Base-by-base conservation (phyloP, 2,113 vertebrate genomes). In the Caranx melampygus region DNA sequence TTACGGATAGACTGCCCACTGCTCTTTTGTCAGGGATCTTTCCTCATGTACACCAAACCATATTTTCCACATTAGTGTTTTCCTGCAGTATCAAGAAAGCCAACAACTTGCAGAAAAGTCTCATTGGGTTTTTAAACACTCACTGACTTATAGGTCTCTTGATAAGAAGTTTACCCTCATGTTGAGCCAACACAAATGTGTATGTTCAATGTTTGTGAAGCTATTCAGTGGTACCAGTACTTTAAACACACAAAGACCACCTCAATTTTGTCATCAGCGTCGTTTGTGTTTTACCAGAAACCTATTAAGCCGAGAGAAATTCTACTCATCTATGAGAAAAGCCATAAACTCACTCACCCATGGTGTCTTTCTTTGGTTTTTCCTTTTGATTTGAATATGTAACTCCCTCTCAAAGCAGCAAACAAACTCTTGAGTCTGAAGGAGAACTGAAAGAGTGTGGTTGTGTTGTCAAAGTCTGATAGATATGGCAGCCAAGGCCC, bases 321-420 rank as follows among this genome's bases (percentile, higher is more conserved):
- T 3, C 64, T 1, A 6, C 0, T 1, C 8, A 12, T 20, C 3
- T 45, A 2, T 45, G 45, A 71, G 11, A 64, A 54, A 51, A 9
- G 1, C 2, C 2, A 54, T 8, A 55, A 21, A 35, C 37, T 6
- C 13, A 93, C 94, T 95, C 72, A 95, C 94, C 94, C 94, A 95
- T 95, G 18, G 31, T 82, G 6, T 34, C 26, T 58, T 54, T 68
- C 37, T 63, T 59, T 72, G 70, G 7, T 63, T 13, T 70, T 33
- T 66, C 67, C 35, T 26, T 68, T 20, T 1, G 8, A 72, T 81
- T 21, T 45, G 26, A 75, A 67, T 45, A 5, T 71, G 33, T 78
- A 63, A 70, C 61, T 72, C 62, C 65, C 77, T 64, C 49, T 80
- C 40, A 68, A 57, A 52, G 59, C 70, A 79, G 55, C 37, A 72